phyloP scores from a whole-genome alignment of 2,113 vertebrate genomes.

The Oxyura jamaicensis region DNA sequence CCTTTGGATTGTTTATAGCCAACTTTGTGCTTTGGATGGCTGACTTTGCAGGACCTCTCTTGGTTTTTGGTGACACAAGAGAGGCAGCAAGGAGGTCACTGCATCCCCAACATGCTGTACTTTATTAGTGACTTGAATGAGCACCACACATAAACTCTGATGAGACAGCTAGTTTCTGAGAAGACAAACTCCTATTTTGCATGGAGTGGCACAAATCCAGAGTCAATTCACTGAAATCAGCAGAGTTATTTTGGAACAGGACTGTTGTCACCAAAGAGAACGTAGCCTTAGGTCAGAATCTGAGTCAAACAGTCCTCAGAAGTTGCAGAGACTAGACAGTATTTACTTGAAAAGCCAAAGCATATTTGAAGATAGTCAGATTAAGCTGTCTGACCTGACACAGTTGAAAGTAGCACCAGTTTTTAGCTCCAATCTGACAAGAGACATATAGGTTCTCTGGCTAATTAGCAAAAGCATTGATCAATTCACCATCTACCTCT shows the following conservation, averaged over 20 bases:
- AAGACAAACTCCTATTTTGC: slow-evolving; percentile 25
- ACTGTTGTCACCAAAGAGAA: not conserved
- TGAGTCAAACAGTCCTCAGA: not conserved
- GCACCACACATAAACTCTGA: not conserved
- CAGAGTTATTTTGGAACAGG: slow-evolving; percentile 38
- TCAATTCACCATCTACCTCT: not conserved
- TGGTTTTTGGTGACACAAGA: slow-evolving; percentile 7
- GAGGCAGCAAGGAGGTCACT: not conserved
- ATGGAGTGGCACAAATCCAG: slow-evolving; percentile 22
- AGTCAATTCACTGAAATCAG: slow-evolving; percentile 39
- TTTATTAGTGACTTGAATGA: slow-evolving; percentile 12
- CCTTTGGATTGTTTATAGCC: slow-evolving; percentile 24
- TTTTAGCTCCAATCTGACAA: not conserved
- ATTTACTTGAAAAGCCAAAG: slow-evolving; percentile 33
- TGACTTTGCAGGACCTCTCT: slow-evolving; percentile 40
- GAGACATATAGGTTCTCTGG: not conserved
- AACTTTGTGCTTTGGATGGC: not conserved
- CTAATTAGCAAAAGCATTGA: not conserved
- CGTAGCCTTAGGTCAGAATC: not conserved
- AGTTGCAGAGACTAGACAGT: not conserved
- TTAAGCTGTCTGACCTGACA: not conserved
- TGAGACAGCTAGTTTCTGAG: slow-evolving; percentile 21
- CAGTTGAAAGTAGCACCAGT: not conserved
- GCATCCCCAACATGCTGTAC: not conserved
- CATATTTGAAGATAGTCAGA: slow-evolving; percentile 8